Conservation (phyloP, 2,888 invertebrate species). For the Drosophila rubida region DNA sequence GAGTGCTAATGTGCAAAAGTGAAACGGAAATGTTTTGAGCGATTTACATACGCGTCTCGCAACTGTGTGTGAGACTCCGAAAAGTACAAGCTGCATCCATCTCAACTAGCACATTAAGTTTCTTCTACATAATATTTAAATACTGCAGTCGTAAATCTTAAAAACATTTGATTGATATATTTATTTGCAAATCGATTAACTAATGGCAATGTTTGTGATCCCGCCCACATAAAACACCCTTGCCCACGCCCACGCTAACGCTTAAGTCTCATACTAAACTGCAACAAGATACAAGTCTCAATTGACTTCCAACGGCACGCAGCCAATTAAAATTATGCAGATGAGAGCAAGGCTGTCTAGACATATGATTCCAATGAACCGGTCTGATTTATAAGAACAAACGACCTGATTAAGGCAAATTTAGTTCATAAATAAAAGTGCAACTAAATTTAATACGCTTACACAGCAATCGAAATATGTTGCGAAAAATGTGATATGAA, state of each 20-base stretch:
- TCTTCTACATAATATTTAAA: slow-evolving; percentile 20
- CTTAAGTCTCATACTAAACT: neutral
- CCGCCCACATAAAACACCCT: slow-evolving; percentile 27
- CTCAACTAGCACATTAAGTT: neutral
- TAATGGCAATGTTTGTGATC: slow-evolving; percentile 61
- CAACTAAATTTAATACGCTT: slow-evolving; percentile 1
- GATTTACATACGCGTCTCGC: slow-evolving; percentile 52
- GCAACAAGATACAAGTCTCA: slow-evolving; percentile 37
- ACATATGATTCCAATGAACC: slow-evolving; percentile 60
- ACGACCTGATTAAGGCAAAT: slow-evolving; percentile 38
- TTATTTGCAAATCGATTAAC: slow-evolving; percentile 55
- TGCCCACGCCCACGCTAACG: slow-evolving; percentile 9
- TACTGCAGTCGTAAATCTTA: slow-evolving; percentile 54
- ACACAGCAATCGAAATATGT: neutral
- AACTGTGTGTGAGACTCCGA: slow-evolving; percentile 30
- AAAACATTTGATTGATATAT: slow-evolving; percentile 47
- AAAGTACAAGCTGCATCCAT: slow-evolving; percentile 5
- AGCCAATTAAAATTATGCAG: slow-evolving; percentile 67
- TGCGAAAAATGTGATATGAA: no score
- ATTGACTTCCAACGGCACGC: slow-evolving; percentile 41
- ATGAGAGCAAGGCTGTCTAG: slow-evolving; percentile 72
- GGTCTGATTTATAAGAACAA: slow-evolving; percentile 40
- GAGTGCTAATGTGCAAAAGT: slow-evolving; percentile 52
- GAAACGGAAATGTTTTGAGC: slow-evolving; percentile 54
- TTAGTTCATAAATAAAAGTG: slow-evolving; percentile 15